phyloP scores from a whole-genome alignment of 2,888 invertebrate genomes.

The Alcis repandata region DNA sequence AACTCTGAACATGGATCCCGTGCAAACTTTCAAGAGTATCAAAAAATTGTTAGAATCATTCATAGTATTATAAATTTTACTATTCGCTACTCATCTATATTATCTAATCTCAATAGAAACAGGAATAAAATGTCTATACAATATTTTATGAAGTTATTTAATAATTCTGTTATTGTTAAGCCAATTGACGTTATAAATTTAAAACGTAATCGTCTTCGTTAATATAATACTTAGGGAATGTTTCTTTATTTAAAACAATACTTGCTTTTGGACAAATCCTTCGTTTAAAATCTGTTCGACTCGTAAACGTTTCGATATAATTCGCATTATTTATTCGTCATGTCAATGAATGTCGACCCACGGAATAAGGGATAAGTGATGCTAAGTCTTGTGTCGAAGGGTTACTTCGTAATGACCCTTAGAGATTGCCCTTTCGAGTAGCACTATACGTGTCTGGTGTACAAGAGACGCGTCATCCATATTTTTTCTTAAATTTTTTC shows the following conservation, averaged over 20 bases:
- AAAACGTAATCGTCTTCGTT: not conserved
- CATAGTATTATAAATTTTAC: conserved; percentile 23
- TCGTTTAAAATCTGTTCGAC: conserved; percentile 15
- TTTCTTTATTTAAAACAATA: conserved; percentile 4
- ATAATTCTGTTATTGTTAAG: not conserved
- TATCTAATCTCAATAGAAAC: conserved; percentile 28
- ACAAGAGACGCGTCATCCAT: no score
- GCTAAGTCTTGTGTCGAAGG: not conserved
- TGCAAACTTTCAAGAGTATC: not conserved
- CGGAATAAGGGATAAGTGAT: not conserved
- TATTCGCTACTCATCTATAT: conserved; percentile 26
- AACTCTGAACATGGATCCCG: not conserved
- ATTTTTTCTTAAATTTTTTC: no score
- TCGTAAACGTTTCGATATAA: conserved; percentile 31
- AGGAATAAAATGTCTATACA: conserved; percentile 28
- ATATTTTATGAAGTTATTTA: conserved; percentile 8
- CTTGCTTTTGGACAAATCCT: conserved; percentile 6
- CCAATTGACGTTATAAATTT: not conserved
- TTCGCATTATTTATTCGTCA: conserved; percentile 14
- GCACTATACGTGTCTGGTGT: no score
- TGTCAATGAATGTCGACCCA: conserved; percentile 6
- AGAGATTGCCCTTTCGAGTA: not conserved
- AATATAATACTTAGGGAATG: conserved; percentile 21
- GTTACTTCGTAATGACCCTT: not conserved
- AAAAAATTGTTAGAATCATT: not conserved